Conservation (phyloP, 2,113 vertebrate genomes). For the Amazona vittata region DNA sequence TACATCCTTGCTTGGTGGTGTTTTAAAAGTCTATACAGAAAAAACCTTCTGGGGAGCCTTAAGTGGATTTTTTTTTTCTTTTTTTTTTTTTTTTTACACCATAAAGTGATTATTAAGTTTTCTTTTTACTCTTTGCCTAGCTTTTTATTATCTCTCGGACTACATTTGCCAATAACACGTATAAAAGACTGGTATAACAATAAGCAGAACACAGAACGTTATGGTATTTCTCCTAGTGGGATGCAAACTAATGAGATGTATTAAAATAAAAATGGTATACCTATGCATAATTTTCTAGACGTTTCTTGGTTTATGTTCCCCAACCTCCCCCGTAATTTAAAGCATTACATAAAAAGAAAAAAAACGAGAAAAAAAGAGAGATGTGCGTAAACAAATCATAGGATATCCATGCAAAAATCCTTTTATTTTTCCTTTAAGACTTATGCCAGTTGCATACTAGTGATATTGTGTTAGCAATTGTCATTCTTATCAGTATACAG, state of each 20-base stretch:
- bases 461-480: conserved; percentile 78
- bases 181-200: conserved; percentile 74
- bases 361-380: conserved; percentile 37
- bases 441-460: conserved; percentile 77
- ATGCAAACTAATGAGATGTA: conserved; percentile 79
- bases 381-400: conserved; percentile 72
- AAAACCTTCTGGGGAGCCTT: conserved; percentile 82
- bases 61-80: conserved; percentile 73
- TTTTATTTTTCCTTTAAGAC: conserved; percentile 57
- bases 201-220: conserved; percentile 64
- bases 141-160: conserved; percentile 78
- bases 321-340: conserved; percentile 66
- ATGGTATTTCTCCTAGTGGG: conserved; percentile 73
- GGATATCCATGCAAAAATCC: conserved; percentile 70
- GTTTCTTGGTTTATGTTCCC: conserved; percentile 73
- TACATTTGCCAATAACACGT: conserved; percentile 75
- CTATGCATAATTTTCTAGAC: conserved; percentile 74
- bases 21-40: conserved; percentile 76
- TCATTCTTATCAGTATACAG: conserved; percentile 80
- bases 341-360: conserved; percentile 59
- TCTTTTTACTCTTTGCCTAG: conserved; percentile 80
- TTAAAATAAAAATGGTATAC: conserved; percentile 82
- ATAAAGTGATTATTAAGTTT: conserved; percentile 84
- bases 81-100: conserved; percentile 79
- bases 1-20: conserved; percentile 70